phyloP scores from a whole-genome alignment of 2,113 vertebrate species.

The Jacana jacana region DNA sequence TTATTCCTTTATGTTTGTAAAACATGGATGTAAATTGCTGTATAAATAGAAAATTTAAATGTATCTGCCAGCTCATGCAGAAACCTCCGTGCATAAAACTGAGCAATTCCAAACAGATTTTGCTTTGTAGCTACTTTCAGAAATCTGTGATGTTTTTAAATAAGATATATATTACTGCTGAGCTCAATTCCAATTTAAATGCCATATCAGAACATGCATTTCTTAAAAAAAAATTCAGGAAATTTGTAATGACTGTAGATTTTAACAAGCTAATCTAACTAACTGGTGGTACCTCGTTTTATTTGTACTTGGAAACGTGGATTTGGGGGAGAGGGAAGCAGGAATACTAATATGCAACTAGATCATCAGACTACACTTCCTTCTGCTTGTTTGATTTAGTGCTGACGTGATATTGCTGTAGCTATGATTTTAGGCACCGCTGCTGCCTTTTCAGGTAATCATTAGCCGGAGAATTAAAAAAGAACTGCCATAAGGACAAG shows the following conservation, averaged over 20 bases:
- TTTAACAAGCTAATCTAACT: neutral
- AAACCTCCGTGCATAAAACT: conserved; percentile 24
- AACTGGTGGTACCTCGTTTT: neutral
- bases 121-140: conserved; percentile 21
- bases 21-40: conserved; percentile 11
- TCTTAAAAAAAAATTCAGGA: neutral
- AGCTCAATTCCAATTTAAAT: conserved; percentile 6
- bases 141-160: conserved; percentile 33
- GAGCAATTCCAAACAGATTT: conserved; percentile 59
- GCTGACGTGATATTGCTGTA: neutral
- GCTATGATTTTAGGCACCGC: neutral
- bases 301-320: neutral
- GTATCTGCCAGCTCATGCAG: conserved; percentile 51
- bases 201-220: neutral
- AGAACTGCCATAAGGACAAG: neutral
- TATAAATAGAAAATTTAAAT: neutral
- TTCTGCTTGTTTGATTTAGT: neutral
- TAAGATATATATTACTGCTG: neutral
- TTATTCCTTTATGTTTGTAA: conserved; percentile 46
- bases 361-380: neutral
- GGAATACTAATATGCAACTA: neutral
- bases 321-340: neutral
- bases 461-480: neutral
- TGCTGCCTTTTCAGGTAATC: neutral
- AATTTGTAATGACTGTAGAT: neutral